Base-by-base conservation (phyloP, 2,797 vertebrate species). In the Schizopygopsis pylzovi region DNA sequence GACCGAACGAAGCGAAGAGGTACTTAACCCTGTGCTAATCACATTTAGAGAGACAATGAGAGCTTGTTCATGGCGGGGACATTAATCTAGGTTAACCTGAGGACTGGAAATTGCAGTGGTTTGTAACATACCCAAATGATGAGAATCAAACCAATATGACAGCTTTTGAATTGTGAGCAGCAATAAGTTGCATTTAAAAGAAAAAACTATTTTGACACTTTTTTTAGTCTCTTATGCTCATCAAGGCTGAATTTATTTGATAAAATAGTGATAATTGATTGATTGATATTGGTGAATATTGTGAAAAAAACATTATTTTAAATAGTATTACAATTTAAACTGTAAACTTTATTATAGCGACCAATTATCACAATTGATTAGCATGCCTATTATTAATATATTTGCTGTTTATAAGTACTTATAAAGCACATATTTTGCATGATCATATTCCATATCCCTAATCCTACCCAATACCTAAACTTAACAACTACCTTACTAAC, bases 21-120 rank as follows among this genome's bases (percentile, higher is more conserved):
- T 67, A 84, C 82, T 88, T 88, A 83, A 88, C 84, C 87, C 77
- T 84, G 70, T 20, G 39, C 61, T 88, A 81, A 86, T 84, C 81
- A 76, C 70, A 84, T 83, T 83, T 76, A 76, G 76, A 86, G 68
- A 68, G 83, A 79, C 49, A 81, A 83, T 77, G 39, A 88, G n/a
- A 77, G 81, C 65, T 86, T 70, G 28, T 56, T 83, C 65, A 82
- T 77, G 41, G 78, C 28, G 68, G 33, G 15, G 41, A 83, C 67
- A 75, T 65, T 47, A 47, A 52, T 25, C 49, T 63, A 73, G 65
- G 28, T 63, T 88, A 47, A 79, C 79, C 79, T 67, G 73, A 20
- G 82, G 18, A 61, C n/a, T 71, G 77, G 20, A 85, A 59, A 80
- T 73, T 33, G 16, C 20, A 47, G 52, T 56, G n/a, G 52, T 45